phyloP scores from a whole-genome alignment of 2,888 invertebrate species.

The Syrphus vitripennis region DNA sequence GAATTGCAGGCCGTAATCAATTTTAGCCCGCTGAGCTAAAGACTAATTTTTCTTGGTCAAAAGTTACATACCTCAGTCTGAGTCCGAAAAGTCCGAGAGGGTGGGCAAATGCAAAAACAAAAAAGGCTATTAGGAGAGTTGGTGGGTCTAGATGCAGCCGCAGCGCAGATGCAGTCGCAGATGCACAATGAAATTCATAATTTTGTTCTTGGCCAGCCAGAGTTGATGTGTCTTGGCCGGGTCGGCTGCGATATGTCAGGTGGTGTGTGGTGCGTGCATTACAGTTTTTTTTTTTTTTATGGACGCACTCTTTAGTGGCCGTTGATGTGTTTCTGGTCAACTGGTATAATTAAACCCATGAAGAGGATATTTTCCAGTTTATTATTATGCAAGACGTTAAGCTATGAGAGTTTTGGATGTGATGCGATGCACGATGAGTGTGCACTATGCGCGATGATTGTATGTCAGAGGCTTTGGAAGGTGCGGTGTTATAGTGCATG shows the following conservation, averaged over 20 bases:
- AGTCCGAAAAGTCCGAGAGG: slow-evolving; percentile 1
- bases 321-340: slow-evolving; percentile 48
- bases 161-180: not conserved
- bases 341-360: slow-evolving; percentile 66
- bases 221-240: not conserved
- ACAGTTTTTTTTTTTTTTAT: slow-evolving; percentile 32
- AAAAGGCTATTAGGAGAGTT: slow-evolving; percentile 42
- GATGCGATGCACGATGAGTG: slow-evolving; percentile 15
- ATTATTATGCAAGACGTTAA: slow-evolving; percentile 58
- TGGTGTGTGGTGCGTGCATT: slow-evolving; percentile 5
- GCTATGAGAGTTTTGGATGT: slow-evolving; percentile 17
- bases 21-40: slow-evolving; percentile 61
- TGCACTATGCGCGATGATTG: slow-evolving; percentile 53
- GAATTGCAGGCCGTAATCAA: slow-evolving; percentile 62
- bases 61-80: not conserved
- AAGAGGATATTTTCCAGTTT: slow-evolving; percentile 57
- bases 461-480: slow-evolving; percentile 33
- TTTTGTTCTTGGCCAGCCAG: slow-evolving; percentile 34
- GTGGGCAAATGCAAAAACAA: slow-evolving; percentile 45
- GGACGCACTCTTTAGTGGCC: slow-evolving; percentile 48
- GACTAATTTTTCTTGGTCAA: slow-evolving; percentile 67
- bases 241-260: not conserved
- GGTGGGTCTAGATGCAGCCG: slow-evolving; percentile 1
- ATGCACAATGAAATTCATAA: slow-evolving; percentile 38
- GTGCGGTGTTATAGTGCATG: slow-evolving; percentile 43